Evolutionary conservation across 2,797 vertebrate species (phyloP).

Genomic region (Psittacula echo): DNA sequence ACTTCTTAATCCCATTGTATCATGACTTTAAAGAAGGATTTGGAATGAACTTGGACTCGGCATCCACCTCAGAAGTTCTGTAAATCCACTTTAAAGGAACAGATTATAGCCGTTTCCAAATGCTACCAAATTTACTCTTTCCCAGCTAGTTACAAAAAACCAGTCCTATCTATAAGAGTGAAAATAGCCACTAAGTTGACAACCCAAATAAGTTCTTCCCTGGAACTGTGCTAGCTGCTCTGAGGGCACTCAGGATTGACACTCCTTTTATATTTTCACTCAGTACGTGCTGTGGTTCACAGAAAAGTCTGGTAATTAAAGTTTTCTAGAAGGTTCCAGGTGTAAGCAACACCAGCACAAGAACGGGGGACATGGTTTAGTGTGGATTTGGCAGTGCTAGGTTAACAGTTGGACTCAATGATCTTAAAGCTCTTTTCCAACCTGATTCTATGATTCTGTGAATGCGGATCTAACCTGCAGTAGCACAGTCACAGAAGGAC

Average conservation of each 20-base stretch:
- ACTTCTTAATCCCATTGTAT: neutral
- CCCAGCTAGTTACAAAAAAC: conserved; percentile 1
- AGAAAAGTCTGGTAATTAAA: conserved; percentile 13
- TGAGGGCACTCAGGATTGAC: neutral
- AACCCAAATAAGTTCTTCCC: conserved; percentile 27
- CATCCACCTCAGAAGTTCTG: neutral
- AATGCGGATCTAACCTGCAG: neutral
- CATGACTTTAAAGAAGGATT: neutral
- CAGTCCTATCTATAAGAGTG: neutral
- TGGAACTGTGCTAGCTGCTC: conserved; percentile 2
- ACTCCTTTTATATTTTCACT: neutral
- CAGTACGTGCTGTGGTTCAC: neutral
- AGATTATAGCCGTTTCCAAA: conserved; percentile 13
- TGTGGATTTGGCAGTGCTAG: neutral
- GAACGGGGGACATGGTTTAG: neutral
- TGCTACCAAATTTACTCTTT: conserved; percentile 8
- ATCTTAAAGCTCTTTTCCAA: neutral
- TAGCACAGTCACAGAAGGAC: neutral
- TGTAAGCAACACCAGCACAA: neutral
- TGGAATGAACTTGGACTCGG: neutral
- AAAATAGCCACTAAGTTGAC: conserved; percentile 7
- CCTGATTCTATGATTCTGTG: neutral
- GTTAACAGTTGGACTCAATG: neutral
- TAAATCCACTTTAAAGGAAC: neutral
- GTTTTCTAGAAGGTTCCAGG: conserved; percentile 7